Evolutionary conservation across 1,140 invertebrate species (phyloP), one percentile per base, ranked within the genome.

Genomic region (Sminthurides bifidus): DNA sequence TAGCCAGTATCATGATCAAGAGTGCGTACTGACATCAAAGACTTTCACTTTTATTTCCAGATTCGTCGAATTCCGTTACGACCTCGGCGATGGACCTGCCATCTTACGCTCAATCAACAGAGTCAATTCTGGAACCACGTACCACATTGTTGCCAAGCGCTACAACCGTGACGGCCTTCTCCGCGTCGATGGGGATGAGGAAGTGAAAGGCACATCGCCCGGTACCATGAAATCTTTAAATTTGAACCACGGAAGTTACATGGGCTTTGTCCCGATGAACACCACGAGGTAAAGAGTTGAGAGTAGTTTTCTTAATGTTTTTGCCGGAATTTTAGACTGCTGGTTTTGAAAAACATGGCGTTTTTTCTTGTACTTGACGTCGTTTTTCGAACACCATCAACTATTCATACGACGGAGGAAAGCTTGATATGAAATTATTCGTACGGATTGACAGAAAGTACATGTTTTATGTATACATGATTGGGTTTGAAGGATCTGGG

Each of bases 141-240:
- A 92, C 68, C 80, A 79, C 60, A 79, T 91, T 14, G 79, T 83
- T 1, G 85, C 86, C 3, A 88, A 87, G 66, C 74, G 88, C 37
- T 87, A 87, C 68, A 83, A 89, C 61, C 77, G 82, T 44, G 86
- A 91, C 66, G 90, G 88, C 0, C 79, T 90, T 45, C 71, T 94
- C 31, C 83, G 85, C 59, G 76, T 93, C 26, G 84, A 93, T 67
- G 80, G 82, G 48, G 79, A 79, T 46, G 82, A 87, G 66, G 80
- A 88, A 55, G 79, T 92, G 0, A 78, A 78, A 2, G 87, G 85
- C 6, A 81, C 84, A 66, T 85, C 86, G 48, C 79, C 79, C 51
- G 87, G 87, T 26, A 79, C 81, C 56, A 74, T 89, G 6, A 84
- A 84, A 66, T 85, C 85, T 12, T 73, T 93, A 37, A 88, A 93